Evolutionary conservation across 2,113 vertebrate species (phyloP).

Genomic region (Okapia johnstoni): DNA sequence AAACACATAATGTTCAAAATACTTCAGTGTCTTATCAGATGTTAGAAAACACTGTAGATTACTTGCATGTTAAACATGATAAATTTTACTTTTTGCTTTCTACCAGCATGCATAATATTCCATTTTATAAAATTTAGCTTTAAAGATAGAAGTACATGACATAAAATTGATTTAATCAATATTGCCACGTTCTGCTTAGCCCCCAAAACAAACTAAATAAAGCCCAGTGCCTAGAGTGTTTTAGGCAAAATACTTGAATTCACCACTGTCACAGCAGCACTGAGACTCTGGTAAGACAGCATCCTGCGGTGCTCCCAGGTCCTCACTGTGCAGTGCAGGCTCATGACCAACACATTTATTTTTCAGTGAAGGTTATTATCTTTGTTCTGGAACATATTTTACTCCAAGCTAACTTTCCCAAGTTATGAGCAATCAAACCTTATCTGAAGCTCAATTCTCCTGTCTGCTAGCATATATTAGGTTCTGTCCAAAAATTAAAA

Average conservation of each 20-base stretch:
- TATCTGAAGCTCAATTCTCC: not conserved
- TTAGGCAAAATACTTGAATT: not conserved
- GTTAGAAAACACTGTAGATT: not conserved
- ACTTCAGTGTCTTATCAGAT: not conserved
- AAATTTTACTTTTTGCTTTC: not conserved
- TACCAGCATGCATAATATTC: not conserved
- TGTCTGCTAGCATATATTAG: not conserved
- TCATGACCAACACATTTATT: not conserved
- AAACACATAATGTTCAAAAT: constrained; percentile 35
- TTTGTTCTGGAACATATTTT: not conserved
- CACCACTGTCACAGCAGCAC: not conserved
- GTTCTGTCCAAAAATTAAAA: not conserved
- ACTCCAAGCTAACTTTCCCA: not conserved
- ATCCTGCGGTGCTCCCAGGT: not conserved
- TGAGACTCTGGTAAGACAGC: rapidly evolving
- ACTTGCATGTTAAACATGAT: not conserved
- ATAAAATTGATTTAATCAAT: not conserved
- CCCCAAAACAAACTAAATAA: not conserved
- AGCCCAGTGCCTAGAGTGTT: not conserved
- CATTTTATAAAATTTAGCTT: not conserved
- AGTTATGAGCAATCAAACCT: not conserved
- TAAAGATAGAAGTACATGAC: not conserved
- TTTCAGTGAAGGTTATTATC: not conserved
- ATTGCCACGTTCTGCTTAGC: not conserved
- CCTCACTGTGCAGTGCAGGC: not conserved